Base-by-base conservation (phyloP, 2,113 vertebrate species). In the Corythaixoides concolor region DNA sequence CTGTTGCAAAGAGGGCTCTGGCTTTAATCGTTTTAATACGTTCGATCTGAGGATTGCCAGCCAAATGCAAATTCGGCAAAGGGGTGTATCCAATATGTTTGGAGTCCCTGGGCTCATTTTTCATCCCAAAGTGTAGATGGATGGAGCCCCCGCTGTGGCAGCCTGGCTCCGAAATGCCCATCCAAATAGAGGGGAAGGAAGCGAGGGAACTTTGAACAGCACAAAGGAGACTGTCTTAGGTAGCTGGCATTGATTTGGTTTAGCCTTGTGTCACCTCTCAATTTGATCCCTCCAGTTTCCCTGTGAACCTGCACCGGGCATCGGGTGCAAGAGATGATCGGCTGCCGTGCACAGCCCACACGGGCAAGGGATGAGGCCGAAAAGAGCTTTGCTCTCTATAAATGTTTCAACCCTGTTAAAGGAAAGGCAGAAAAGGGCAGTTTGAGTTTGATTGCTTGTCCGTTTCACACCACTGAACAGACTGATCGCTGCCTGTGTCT, bases 371-470 rank as follows among this genome's bases (percentile, higher is more conserved):
- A 37, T 1, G 20, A 3, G 2, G 37, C 59, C 15, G 0, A 15
- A 11, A 45, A 69, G 82, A 76, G 59, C 85, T 94, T 85, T 77
- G 55, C 8, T 69, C 67, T 12, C 70, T 41, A 3, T 17, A 35
- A 58, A 66, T 14, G 43, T 69, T 72, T 75, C 85, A 28, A 8
- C 18, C 2, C 0, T 27, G 47, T 15, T 59, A 62, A 77, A 85
- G 75, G 49, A 59, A 66, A 91, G 81, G 81, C 45, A 82, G 76
- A 60, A 90, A 94, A 68, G 73, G 73, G 64, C 89, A 75, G 63
- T 41, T 93, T 28, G 67, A 32, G 12, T 79, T 76, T 43, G 88
- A 19, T 64, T 79, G 67, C 85, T 41, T 23, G 62, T 80, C 43
- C 10, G 3, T n/a, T 94, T 82, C 77, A 35, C 43, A 13, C 4